These are phyloP conservation scores for Cryptosula pallasiana DNA, from an alignment of 2,888 invertebrate species.

Conservation along the genomic window DNA sequence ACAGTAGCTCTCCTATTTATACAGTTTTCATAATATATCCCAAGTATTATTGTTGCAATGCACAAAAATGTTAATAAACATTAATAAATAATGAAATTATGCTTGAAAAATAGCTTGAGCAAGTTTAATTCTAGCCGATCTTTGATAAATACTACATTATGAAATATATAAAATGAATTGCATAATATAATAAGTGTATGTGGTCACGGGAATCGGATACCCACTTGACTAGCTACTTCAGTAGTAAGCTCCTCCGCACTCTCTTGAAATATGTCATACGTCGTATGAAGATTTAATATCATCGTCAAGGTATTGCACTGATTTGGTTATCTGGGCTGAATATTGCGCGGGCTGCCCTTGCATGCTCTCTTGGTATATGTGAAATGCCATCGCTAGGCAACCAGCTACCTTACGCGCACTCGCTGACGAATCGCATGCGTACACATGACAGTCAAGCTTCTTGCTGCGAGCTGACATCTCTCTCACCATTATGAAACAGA, in stretches of 20 bases:
- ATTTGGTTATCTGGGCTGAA: background rate
- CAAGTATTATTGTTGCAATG: too few relatives aligned
- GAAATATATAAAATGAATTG: background rate
- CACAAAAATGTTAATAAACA: too few relatives aligned
- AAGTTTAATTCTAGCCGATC: background rate
- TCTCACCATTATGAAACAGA: constrained; percentile 49
- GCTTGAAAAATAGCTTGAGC: background rate
- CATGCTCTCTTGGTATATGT: constrained; percentile 37
- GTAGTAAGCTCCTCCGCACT: background rate
- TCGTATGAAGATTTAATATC: constrained; percentile 3
- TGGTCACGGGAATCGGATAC: background rate
- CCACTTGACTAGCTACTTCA: background rate
- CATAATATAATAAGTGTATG: background rate
- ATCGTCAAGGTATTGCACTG: background rate
- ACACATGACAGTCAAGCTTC: constrained; percentile 46
- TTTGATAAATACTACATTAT: background rate
- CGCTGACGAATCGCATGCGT: constrained; percentile 42
- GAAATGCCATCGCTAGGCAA: constrained; percentile 39
- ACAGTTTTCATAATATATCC: too few relatives aligned
- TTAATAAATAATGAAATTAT: background rate
- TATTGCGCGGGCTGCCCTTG: constrained; percentile 16
- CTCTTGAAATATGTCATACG: background rate
- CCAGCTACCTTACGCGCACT: constrained; percentile 42
- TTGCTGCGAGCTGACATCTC: constrained; percentile 41
- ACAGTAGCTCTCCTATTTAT: too few relatives aligned